Evolutionary conservation across 2,888 invertebrate species (phyloP).

Genomic region (Spilosoma lubricipeda): DNA sequence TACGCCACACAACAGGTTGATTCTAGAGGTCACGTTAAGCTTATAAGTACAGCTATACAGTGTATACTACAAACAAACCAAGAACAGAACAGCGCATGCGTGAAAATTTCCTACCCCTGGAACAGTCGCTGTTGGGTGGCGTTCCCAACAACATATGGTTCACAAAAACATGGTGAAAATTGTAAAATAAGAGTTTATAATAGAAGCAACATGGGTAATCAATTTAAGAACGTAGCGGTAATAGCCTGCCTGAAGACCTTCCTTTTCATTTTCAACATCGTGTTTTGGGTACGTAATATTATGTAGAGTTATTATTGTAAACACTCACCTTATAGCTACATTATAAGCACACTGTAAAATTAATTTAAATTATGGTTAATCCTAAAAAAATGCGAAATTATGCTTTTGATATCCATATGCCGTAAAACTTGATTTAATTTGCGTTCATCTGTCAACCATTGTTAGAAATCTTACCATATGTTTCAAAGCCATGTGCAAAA

Average conservation of each 20-base stretch:
- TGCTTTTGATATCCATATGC: neutral
- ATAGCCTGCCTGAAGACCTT: conserved; percentile 92
- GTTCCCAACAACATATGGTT: conserved; percentile 24
- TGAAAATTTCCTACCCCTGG: conserved; percentile 34
- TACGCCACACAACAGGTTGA: neutral
- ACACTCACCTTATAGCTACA: neutral
- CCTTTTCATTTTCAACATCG: conserved; percentile 92
- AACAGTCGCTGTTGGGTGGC: conserved; percentile 27
- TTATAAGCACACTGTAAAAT: neutral
- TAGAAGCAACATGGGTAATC: conserved; percentile 87
- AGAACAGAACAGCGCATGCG: conserved; percentile 75
- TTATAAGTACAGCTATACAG: neutral
- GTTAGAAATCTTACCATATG: neutral
- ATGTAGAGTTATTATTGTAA: neutral
- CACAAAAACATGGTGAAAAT: conserved; percentile 28
- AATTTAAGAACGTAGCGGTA: conserved; percentile 90
- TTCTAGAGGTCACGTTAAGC: neutral
- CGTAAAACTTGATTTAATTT: neutral
- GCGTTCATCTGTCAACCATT: neutral
- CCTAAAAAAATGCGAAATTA: neutral
- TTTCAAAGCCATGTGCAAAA: neutral
- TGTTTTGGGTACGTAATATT: conserved; percentile 91
- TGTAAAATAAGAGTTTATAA: conserved; percentile 25
- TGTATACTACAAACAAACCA: conserved; percentile 62
- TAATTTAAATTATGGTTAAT: neutral